phyloP scores from a whole-genome alignment of 2,797 vertebrate species.

The Scomberomorus guttatus region DNA sequence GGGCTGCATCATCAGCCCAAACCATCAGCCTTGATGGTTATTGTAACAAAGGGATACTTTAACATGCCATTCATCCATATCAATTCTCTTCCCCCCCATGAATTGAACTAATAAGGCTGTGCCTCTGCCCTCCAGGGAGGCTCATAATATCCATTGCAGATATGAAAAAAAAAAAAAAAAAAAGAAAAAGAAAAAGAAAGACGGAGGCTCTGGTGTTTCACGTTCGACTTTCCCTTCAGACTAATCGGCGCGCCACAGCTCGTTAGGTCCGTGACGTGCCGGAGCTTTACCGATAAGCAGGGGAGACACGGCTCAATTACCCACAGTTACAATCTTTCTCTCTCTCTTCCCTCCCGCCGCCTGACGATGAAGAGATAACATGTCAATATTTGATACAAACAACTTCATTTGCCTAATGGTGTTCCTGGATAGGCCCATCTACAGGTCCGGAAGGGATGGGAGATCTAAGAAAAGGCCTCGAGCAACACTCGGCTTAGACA shows the following conservation, averaged over 20 bases:
- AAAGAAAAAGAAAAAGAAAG: constrained; percentile 68
- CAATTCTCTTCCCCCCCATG: constrained; percentile 80
- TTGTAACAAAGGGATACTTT: constrained; percentile 84
- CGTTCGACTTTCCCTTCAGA: constrained; percentile 84
- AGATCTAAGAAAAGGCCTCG: constrained; percentile 81
- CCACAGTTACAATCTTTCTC: constrained; percentile 84
- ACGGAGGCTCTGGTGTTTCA: constrained; percentile 81
- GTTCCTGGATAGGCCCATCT: constrained; percentile 82
- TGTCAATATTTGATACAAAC: constrained; percentile 87
- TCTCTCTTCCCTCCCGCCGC: constrained; percentile 72
- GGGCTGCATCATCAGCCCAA: constrained; percentile 80
- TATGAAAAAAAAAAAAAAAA: constrained; percentile 73
- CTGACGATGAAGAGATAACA: constrained; percentile 84
- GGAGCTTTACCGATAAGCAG: constrained; percentile 85
- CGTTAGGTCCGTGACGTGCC: constrained; percentile 86
- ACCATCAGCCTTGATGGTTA: constrained; percentile 84
- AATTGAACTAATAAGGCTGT: constrained; percentile 87
- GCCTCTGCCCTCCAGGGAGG: constrained; percentile 83
- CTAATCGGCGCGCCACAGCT: constrained; percentile 86
- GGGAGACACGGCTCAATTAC: constrained; percentile 86
- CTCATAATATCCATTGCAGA: constrained; percentile 84
- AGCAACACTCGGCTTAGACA: constrained; percentile 65
- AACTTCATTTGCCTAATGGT: constrained; percentile 84
- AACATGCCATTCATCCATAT: constrained; percentile 83
- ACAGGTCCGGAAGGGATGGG: constrained; percentile 73